Evolutionary conservation across 2,888 invertebrate genomes (phyloP).

Genomic region (Tipula confusa): DNA sequence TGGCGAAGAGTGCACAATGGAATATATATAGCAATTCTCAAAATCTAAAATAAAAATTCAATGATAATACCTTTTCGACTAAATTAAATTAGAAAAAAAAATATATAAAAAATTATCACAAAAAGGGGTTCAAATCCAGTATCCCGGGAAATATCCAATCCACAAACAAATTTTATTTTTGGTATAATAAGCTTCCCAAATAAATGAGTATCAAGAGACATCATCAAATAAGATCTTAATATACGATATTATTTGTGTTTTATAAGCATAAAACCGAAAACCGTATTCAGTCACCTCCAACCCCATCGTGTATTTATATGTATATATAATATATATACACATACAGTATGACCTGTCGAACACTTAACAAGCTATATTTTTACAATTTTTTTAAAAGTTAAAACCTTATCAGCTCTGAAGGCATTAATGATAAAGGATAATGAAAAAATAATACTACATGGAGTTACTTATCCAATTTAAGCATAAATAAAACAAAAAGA

Average conservation of each 20-base stretch:
- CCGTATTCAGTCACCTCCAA: neutral
- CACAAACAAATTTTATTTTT: neutral
- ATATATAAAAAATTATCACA: neutral
- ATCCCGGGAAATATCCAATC: neutral
- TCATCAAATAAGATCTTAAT: slow-evolving; percentile 31
- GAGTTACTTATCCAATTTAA: no score
- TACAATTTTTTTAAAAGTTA: no score
- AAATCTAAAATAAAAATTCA: neutral
- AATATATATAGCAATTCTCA: neutral
- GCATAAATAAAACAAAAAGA: no score
- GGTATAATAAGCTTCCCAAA: neutral
- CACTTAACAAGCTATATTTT: no score
- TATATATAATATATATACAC: neutral
- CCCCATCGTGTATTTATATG: neutral
- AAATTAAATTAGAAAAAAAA: neutral
- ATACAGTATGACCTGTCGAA: no score
- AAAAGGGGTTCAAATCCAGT: neutral
- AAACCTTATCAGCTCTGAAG: no score
- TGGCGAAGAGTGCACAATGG: neutral
- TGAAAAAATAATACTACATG: no score
- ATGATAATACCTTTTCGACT: neutral
- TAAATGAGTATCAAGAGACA: slow-evolving; percentile 30
- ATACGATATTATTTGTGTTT: slow-evolving; percentile 28
- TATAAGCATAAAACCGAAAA: neutral
- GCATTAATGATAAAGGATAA: no score